Base-by-base conservation (phyloP, 2,888 invertebrate species). In the Alsophila aescularia region DNA sequence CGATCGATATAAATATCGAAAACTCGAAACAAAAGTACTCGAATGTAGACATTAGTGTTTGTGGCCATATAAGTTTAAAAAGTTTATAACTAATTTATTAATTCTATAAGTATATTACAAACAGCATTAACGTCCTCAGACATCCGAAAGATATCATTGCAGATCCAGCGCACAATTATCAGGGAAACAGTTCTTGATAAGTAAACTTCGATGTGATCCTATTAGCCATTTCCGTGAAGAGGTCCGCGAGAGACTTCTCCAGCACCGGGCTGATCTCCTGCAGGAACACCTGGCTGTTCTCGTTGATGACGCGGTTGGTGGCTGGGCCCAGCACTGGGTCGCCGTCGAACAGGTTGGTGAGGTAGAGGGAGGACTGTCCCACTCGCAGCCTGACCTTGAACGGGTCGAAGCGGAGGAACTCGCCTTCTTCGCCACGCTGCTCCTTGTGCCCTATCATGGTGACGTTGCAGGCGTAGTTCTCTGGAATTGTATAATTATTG, bases 161-260 rank as follows among this genome's bases (percentile, higher is more conserved):
- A 37, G 21, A 12, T 45, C 40, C 44, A 60, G 40, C 50, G 50
- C 47, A 35, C 34, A 59, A 48, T 48, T 47, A 71, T 83, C 75
- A 92, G 18, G 95, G 95, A 73, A 95, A 95, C 49, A 95, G 82
- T 87, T 95, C 95, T 62, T 94, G 92, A 73, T 94, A 95, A 2
- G 95, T 94, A 73, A 95, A 95, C 50, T 93, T 93, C 10, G 92
- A 88, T 0, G 95, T 94, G 58, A 95, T 94, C 77, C 93, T 94
- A 70, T 95, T 95, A 0, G 95, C 94, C 72, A 95, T 94, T 60
- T 93, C 93, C 0, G 95, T 94, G 67, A 95, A 94, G 53, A 94
- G 93, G 40, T 94, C 93, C 1, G 93, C 92, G 36, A 95, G 87
- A 12, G 94, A 92, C 36, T 90, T 81, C 70, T 95, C 95, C 70